Evolutionary conservation across 2,888 invertebrate species (phyloP), one percentile per base, ranked within the genome.

Genomic region (Athrips mouffetella): DNA sequence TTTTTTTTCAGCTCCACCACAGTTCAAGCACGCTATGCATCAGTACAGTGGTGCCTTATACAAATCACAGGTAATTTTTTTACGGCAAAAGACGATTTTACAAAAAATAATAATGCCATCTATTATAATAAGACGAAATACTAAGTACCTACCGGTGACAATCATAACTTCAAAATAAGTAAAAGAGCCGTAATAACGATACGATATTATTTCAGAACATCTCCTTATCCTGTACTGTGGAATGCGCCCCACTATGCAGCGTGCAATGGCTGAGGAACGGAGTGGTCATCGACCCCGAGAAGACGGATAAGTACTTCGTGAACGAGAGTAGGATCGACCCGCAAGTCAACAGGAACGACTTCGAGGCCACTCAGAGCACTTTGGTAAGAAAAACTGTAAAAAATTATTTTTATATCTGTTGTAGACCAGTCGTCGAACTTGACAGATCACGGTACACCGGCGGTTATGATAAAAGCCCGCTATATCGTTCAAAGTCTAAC

Each of bases 281-380:
- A 2, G 84, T 90, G 20, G 90, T 91, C 7, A 92, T 97, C 57
- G 91, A 93, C 59, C 85, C 88, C 7, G 89, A 89, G 56, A 90
- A 89, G 56, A 90, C 90, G 39, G 89, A 89, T 2, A 86, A 91
- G 30, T 96, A 95, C 81, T 92, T 91, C 63, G 91, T 94, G 42
- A 90, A 90, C 52, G 92, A 93, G 60, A 89, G 90, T 33, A 90
- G 91, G 46, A 90, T 94, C 55, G 91, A 92, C 3, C 92, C 95
- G 0, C 94, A 96, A 65, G 90, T 91, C 11, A 91, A 93, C 47
- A 93, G 93, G 47, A 96, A 96, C 63, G 96, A 97, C 73, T 96
- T 97, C 66, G 95, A 96, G 76, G 96, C 96, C 29, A 92, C 96
- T 27, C 92, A 94, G 63, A 96, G 96, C n/a, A 95, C 94, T 51